A percentile compares a stretch with the other conserved stretches of the same genome.
phyloP scores from a whole-genome alignment of 2,888 invertebrate species.

The Plebejus melissa region DNA sequence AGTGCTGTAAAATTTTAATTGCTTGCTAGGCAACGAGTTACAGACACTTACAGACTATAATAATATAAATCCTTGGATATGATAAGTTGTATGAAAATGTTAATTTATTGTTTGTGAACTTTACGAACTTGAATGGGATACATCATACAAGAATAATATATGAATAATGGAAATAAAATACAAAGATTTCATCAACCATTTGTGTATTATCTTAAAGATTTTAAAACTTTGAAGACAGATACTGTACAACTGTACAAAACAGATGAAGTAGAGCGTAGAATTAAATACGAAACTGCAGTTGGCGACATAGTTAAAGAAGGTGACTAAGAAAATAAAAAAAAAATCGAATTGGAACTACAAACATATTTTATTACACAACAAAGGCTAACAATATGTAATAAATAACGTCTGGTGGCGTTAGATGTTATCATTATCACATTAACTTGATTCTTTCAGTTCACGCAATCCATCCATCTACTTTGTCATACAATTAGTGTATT shows the following conservation, averaged over 20 bases:
- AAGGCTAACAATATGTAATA: slow-evolving; percentile 17
- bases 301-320: neutral
- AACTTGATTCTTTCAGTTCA: slow-evolving; percentile 18
- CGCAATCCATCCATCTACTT: slow-evolving; percentile 21
- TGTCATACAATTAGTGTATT: slow-evolving; percentile 1
- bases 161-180: too few species aligned
- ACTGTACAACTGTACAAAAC: too few species aligned
- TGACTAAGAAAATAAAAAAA: neutral
- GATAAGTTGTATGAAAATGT: slow-evolving; percentile 1
- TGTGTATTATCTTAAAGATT: too few species aligned
- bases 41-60: neutral
- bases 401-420: slow-evolving; percentile 18
- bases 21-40: neutral
- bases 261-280: too few species aligned
- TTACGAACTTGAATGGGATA: neutral
- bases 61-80: neutral
- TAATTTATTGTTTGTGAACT: slow-evolving; percentile 1
- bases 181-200: too few species aligned
- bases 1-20: neutral
- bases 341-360: neutral
- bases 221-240: too few species aligned
- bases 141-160: neutral
- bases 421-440: slow-evolving; percentile 25
- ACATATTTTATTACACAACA: neutral
- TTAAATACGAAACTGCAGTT: too few species aligned